A percentile compares a stretch with the other conserved stretches of the same genome.
These are phyloP conservation scores for Oophaga sylvatica DNA, from an alignment of 2,797 vertebrate species.

Conservation along the genomic window DNA sequence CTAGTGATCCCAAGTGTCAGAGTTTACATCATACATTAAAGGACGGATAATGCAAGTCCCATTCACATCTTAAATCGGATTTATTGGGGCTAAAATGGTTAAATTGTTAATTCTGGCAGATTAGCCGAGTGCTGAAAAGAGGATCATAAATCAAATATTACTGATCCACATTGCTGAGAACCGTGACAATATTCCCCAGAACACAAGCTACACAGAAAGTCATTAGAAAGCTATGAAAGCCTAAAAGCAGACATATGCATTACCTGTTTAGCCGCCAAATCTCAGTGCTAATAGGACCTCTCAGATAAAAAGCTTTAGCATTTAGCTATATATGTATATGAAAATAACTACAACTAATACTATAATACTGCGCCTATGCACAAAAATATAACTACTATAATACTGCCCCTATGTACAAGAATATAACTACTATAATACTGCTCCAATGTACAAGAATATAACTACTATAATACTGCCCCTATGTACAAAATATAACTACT, in stretches of 20 bases:
- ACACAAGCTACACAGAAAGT: slow-evolving; percentile 17
- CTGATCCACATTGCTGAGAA: slow-evolving; percentile 1
- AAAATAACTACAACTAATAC: no score
- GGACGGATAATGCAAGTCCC: not conserved
- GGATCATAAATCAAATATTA: not conserved
- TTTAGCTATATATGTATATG: no score
- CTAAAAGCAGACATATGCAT: not conserved
- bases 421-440: no score
- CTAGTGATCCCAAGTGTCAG: slow-evolving; percentile 14
- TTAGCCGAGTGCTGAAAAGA: slow-evolving; percentile 16
- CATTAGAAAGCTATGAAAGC: not conserved
- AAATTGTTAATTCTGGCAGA: slow-evolving; percentile 1
- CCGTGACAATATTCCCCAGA: not conserved
- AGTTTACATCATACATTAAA: not conserved
- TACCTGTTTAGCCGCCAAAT: not conserved
- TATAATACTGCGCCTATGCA: no score
- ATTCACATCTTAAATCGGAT: not conserved
- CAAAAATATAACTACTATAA: no score
- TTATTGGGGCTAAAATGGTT: not conserved
- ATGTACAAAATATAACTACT: no score
- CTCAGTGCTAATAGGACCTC: not conserved
- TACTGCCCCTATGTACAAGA: no score
- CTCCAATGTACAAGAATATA: no score
- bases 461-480: no score
- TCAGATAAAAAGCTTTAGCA: not conserved